These are phyloP conservation scores for Selene dorsalis DNA, from an alignment of 2,797 vertebrate species.

Conservation along the genomic window DNA sequence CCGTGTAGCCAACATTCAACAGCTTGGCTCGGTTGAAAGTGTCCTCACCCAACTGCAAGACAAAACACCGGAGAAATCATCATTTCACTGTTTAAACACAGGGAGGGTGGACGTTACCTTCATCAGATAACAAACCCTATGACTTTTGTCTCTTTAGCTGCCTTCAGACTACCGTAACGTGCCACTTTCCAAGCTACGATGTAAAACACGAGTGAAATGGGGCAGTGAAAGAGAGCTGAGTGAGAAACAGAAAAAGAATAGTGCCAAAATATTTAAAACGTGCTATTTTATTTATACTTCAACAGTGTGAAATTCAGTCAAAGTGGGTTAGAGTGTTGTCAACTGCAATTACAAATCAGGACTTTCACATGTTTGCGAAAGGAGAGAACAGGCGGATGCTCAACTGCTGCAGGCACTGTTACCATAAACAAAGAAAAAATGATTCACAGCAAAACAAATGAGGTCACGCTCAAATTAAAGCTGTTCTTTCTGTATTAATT, in stretches of 20 bases:
- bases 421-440: conserved; percentile 19
- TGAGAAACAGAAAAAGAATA: not conserved
- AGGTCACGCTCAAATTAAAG: conserved; percentile 24
- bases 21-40: conserved; percentile 98
- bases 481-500: not conserved
- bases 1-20: conserved; percentile 95
- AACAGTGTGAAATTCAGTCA: conserved; percentile 5
- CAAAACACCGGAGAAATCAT: not conserved
- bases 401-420: conserved; percentile 3
- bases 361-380: conserved; percentile 14
- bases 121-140: not conserved
- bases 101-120: not conserved
- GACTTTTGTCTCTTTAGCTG: not conserved
- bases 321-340: not conserved
- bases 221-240: not conserved
- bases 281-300: not conserved
- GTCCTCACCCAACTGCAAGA: conserved; percentile 91
- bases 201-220: not conserved
- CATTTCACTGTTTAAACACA: conserved; percentile 4
- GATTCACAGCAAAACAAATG: conserved; percentile 29
- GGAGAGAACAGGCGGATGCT: not conserved
- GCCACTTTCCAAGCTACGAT: not conserved
- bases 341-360: conserved; percentile 1
- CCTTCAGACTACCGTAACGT: not conserved
- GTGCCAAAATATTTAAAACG: not conserved